Evolutionary conservation across 2,797 vertebrate species (phyloP).

Genomic region (Sebastolobus alascanus): DNA sequence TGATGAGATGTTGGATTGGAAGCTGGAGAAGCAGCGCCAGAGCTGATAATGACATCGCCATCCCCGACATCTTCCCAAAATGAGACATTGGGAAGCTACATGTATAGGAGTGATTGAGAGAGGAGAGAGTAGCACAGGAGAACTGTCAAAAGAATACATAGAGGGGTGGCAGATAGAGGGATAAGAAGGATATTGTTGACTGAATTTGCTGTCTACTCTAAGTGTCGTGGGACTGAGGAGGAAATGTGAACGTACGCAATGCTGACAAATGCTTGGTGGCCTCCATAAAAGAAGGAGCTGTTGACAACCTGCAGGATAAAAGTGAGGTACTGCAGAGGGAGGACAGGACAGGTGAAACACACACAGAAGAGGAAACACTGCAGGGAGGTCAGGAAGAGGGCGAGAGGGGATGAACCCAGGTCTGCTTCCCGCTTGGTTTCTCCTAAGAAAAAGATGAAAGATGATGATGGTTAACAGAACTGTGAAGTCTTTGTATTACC

Average conservation of each 20-base stretch:
- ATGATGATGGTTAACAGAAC: background rate
- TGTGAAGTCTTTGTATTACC: background rate
- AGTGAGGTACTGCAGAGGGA: slow-evolving; percentile 85
- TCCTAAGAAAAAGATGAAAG: slow-evolving; percentile 35
- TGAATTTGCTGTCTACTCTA: background rate
- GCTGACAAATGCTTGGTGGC: slow-evolving; percentile 87
- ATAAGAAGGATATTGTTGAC: background rate
- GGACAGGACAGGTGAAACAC: slow-evolving; percentile 72
- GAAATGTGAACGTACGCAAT: slow-evolving; percentile 73
- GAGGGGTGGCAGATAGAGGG: background rate
- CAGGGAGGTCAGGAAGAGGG: slow-evolving; percentile 33
- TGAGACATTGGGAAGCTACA: slow-evolving; percentile 36
- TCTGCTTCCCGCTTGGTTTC: slow-evolving; percentile 74
- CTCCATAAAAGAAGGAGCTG: slow-evolving; percentile 88
- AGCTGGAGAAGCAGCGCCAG: slow-evolving; percentile 43
- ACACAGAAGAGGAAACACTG: slow-evolving; percentile 34
- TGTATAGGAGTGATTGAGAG: background rate
- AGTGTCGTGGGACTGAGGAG: background rate
- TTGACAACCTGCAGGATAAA: slow-evolving; percentile 89
- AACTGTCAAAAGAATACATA: background rate
- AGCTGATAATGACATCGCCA: slow-evolving; percentile 24
- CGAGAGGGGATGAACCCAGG: slow-evolving; percentile 59
- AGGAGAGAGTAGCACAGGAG: background rate
- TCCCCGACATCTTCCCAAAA: slow-evolving; percentile 47
- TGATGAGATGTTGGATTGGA: slow-evolving; percentile 23